Conservation (phyloP, 2,888 invertebrate species). For the Campaea margaritaria region DNA sequence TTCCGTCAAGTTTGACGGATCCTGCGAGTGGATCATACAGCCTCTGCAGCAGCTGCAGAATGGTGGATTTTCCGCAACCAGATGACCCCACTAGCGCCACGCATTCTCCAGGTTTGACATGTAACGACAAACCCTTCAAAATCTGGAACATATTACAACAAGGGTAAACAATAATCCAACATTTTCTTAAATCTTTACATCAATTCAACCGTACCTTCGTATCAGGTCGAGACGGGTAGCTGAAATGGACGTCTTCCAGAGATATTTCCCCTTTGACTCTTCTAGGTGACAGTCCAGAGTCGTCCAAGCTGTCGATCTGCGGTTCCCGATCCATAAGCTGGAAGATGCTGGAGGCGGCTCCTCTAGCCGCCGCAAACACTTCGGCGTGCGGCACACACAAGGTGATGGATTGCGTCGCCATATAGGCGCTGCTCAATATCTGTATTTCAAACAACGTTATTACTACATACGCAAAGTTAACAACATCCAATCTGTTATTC, state of each 20-base stretch:
- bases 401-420: conserved; percentile 91
- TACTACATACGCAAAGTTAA: not conserved
- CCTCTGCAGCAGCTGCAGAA: conserved; percentile 90
- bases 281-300: conserved; percentile 85
- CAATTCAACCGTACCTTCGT: conserved; percentile 80
- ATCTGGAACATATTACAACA: conserved; percentile 68
- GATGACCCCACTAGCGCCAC: conserved; percentile 90
- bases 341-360: conserved; percentile 90
- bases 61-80: conserved; percentile 93
- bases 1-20: conserved; percentile 87
- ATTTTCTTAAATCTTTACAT: not conserved
- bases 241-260: conserved; percentile 89
- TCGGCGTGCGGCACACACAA: conserved; percentile 91
- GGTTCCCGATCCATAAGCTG: conserved; percentile 89
- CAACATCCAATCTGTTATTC: conserved; percentile 50
- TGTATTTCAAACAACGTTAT: conserved; percentile 47
- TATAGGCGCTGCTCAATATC: conserved; percentile 90
- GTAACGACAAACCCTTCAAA: conserved; percentile 87
- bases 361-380: conserved; percentile 89
- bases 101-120: conserved; percentile 87
- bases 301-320: conserved; percentile 88
- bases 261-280: conserved; percentile 88
- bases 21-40: conserved; percentile 88
- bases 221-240: conserved; percentile 91
- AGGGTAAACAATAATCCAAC: too few species aligned